Percentiles rank a stretch among this genome's conserved stretches.
phyloP scores from a whole-genome alignment of 2,113 vertebrate genomes.

The Nyctereutes procyonoides region DNA sequence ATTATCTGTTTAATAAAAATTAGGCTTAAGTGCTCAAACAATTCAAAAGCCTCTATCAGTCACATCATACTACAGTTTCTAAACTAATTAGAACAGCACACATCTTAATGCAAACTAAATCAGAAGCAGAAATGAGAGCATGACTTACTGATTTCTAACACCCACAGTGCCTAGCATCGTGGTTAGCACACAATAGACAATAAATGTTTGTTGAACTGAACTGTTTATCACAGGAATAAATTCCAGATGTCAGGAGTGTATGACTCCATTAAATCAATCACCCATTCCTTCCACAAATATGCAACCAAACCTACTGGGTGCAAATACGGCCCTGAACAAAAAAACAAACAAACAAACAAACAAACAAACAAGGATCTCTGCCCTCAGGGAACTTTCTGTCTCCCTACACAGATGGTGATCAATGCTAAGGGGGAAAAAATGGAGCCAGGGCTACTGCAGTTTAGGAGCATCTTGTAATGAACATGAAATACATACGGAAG shows the following conservation, averaged over 20 bases:
- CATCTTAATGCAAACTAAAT: background rate
- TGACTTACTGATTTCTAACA: background rate
- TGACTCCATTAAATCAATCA: background rate
- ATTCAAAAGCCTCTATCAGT: background rate
- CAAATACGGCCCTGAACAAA: background rate
- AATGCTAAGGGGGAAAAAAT: background rate
- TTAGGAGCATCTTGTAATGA: background rate
- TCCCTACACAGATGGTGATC: background rate
- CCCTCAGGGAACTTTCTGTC: background rate
- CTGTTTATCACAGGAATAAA: background rate
- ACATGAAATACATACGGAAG: background rate
- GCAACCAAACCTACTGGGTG: background rate
- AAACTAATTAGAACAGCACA: background rate
- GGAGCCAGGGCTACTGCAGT: background rate
- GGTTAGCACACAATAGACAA: background rate
- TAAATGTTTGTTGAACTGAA: background rate
- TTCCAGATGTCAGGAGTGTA: background rate
- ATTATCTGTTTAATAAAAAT: background rate
- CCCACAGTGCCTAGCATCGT: background rate
- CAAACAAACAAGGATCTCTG: background rate
- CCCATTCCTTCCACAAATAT: background rate
- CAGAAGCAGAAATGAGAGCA: background rate
- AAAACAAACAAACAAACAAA: slow-evolving; percentile 9
- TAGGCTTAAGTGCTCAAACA: background rate
- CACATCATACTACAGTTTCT: background rate